Evolutionary conservation across 2,888 invertebrate genomes (phyloP).

Genomic region (Dascillus cervinus): DNA sequence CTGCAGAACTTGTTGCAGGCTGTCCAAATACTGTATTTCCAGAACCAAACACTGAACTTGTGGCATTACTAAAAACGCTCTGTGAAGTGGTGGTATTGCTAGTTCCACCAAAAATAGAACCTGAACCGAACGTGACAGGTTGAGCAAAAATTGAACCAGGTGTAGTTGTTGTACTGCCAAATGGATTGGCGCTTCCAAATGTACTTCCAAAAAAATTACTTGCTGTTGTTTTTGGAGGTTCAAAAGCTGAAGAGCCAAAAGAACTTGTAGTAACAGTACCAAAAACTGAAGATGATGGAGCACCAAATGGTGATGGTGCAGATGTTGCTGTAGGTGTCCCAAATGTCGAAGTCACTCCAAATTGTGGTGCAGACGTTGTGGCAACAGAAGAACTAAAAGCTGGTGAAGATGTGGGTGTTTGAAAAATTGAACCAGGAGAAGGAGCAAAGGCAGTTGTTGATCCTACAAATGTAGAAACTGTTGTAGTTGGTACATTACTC

Average conservation of each 20-base stretch:
- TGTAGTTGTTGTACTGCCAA: constrained; percentile 18
- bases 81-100: constrained; percentile 38
- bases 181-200: constrained; percentile 18
- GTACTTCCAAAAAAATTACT: constrained; percentile 15
- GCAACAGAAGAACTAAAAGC: constrained; percentile 23
- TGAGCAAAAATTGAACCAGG: constrained; percentile 27
- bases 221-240: constrained; percentile 11
- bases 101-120: constrained; percentile 32
- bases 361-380: constrained; percentile 18
- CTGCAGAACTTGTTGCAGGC: constrained; percentile 3
- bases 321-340: constrained; percentile 11
- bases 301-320: constrained; percentile 10
- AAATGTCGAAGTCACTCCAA: constrained; percentile 7
- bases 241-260: constrained; percentile 11
- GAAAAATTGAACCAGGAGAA: constrained; percentile 10
- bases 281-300: constrained; percentile 15
- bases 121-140: constrained; percentile 30
- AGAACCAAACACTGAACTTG: constrained; percentile 10
- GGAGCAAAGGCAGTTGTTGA: constrained; percentile 15
- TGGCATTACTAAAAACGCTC: constrained; percentile 35
- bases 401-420: constrained; percentile 24
- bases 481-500: constrained; percentile 1
- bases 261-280: constrained; percentile 14
- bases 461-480: constrained; percentile 5
- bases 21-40: constrained; percentile 9